Evolutionary conservation across 1,140 invertebrate species (phyloP), one percentile per base, ranked within the genome.

Genomic region (Drosophila prosaltans): DNA sequence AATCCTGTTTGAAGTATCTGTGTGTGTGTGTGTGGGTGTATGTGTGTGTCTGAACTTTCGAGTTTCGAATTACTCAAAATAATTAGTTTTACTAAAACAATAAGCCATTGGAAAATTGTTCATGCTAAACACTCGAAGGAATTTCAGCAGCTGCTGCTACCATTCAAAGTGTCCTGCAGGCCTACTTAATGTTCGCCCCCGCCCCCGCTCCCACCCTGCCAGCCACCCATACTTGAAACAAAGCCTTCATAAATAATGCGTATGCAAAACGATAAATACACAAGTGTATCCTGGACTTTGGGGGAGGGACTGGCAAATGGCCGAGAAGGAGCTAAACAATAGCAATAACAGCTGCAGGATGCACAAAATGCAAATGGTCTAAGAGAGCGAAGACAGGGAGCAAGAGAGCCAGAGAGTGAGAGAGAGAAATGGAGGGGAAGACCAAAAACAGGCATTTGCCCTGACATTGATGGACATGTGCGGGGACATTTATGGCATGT

Each of bases 21-120:
- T 21, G 6, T 8, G 45, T 21, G 5, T 24, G 45, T 16, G 43
- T 45, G 43, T 5, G n/a, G 21, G 16, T 16, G 16, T 6, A 7
- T n/a, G n/a, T 21, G 43, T 8, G 2, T 60, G 40, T 26, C 24
- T 26, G 45, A 54, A 45, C 63, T 36, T 36, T 78, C 43, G 16
- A 80, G 84, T 81, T 89, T 89, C 85, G 8, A 81, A 88, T 84
- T 88, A 84, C 78, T 80, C 77, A 80, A 89, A 88, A 80, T 88
- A 88, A 88, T 88, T 88, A 88, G 84, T 84, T 88, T 88, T 78
- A 69, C 74, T 75, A 71, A 84, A 88, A 84, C 84, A 88, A 84
- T 84, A 84, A 80, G 72, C 73, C 71, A 10, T 59, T n/a, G 57
- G 69, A 62, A 72, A 66, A 80, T 84, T 77, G 67, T 84, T 69